A percentile compares a stretch with the other conserved stretches of the same genome.
phyloP scores from a whole-genome alignment of 2,797 vertebrate species.

The Anguilla pacifica region DNA sequence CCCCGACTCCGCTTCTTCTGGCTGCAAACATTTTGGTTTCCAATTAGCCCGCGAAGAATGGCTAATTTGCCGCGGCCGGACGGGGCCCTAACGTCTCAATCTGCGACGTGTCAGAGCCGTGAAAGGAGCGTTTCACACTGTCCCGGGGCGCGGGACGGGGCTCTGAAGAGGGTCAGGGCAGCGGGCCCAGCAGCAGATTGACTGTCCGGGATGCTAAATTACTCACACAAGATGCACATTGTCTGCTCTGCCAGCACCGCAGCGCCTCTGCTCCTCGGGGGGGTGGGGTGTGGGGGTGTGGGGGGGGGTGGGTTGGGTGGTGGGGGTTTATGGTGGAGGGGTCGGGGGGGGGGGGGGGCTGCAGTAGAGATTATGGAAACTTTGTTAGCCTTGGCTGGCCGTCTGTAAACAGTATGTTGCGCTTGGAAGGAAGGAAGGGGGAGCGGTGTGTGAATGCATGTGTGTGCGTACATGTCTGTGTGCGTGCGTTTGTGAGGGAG shows the following conservation, averaged over 20 bases:
- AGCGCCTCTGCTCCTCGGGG: slow-evolving; percentile 40
- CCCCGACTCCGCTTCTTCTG: slow-evolving; percentile 50
- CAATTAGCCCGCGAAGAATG: slow-evolving; percentile 93
- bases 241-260: slow-evolving; percentile 62
- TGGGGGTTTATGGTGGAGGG: too few relatives aligned
- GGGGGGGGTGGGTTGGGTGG: too few relatives aligned
- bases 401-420: slow-evolving; percentile 60
- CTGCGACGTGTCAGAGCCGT: slow-evolving; percentile 86
- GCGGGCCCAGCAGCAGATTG: slow-evolving; percentile 80
- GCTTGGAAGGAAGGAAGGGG: slow-evolving; percentile 40
- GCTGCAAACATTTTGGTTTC: slow-evolving; percentile 91
- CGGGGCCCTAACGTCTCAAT: slow-evolving; percentile 92
- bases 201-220: slow-evolving; percentile 76
- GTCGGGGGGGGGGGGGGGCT: slow-evolving; percentile 43
- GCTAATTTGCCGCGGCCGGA: slow-evolving; percentile 89
- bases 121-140: slow-evolving; percentile 87
- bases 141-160: slow-evolving; percentile 68
- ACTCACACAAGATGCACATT: slow-evolving; percentile 83
- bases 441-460: slow-evolving; percentile 26
- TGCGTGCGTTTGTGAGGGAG: slow-evolving; percentile 42
- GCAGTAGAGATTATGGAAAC: slow-evolving; percentile 71
- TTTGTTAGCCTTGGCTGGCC: slow-evolving; percentile 73
- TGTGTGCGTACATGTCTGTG: slow-evolving; percentile 38
- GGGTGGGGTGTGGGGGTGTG: background rate
- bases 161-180: slow-evolving; percentile 83